These are phyloP conservation scores for Macrosiphum euphorbiae DNA, from an alignment of 2,888 invertebrate genomes.

Conservation along the genomic window DNA sequence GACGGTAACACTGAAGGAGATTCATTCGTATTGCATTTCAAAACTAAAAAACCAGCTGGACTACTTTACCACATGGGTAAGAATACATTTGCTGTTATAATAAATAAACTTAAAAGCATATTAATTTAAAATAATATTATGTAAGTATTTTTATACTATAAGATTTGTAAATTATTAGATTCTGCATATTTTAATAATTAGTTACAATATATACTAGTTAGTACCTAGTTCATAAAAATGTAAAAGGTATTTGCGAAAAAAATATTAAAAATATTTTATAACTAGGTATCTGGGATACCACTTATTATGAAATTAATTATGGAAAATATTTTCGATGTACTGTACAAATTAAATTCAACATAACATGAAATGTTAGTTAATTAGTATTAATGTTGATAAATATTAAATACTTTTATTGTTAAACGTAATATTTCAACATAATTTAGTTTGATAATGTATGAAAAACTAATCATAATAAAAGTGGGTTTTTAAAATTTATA, in stretches of 20 bases:
- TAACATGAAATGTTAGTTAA: not conserved
- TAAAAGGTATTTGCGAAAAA: not conserved
- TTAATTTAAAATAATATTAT: not conserved
- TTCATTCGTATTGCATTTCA: slow-evolving; percentile 90
- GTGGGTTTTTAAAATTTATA: not conserved
- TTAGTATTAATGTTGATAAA: not conserved
- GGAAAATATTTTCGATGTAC: not conserved
- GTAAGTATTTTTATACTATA: not conserved
- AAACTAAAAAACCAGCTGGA: slow-evolving; percentile 91
- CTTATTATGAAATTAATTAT: not conserved
- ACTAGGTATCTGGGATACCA: no score
- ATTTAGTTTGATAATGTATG: not conserved
- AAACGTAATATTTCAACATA: not conserved
- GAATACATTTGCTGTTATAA: slow-evolving; percentile 67
- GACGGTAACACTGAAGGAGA: slow-evolving; percentile 91
- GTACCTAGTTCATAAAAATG: not conserved
- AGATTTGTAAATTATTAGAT: not conserved
- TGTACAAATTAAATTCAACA: not conserved
- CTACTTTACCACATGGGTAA: slow-evolving; percentile 92
- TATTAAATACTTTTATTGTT: no score
- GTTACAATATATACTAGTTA: not conserved
- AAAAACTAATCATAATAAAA: not conserved
- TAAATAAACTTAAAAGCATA: not conserved
- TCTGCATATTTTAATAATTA: not conserved
- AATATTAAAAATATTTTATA: not conserved